Conservation (phyloP, 92 coral and sea anemone species). For the Umimayanthus chanpuru region DNA sequence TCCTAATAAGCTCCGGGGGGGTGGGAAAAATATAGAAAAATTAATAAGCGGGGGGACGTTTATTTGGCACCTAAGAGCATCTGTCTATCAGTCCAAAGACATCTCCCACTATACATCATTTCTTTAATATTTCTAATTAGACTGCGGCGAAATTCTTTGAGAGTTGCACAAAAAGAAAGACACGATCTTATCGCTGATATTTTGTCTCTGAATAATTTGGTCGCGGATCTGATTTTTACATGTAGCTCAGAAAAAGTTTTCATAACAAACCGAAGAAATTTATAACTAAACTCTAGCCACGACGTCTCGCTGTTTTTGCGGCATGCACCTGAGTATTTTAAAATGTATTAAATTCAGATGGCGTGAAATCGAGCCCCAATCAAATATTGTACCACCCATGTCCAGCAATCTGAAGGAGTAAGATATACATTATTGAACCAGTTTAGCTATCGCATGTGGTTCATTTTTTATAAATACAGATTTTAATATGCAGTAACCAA, state of each 20-base stretch:
- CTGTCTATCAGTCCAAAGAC: neutral
- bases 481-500: neutral
- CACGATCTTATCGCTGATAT: too few relatives aligned
- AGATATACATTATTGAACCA: constrained; percentile 1
- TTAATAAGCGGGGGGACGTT: too few relatives aligned
- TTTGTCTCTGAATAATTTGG: neutral
- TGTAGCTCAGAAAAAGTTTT: neutral
- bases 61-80: too few relatives aligned
- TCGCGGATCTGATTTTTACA: too few relatives aligned
- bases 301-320: constrained; percentile 15
- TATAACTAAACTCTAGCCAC: neutral
- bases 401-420: neutral
- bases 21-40: too few relatives aligned
- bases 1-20: too few relatives aligned
- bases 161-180: neutral
- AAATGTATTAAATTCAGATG: neutral
- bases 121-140: constrained; percentile 10
- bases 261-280: neutral
- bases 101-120: constrained; percentile 4
- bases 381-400: constrained; percentile 1
- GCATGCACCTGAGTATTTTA: neutral
- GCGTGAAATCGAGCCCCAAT: constrained; percentile 6
- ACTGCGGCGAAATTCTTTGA: neutral
- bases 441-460: neutral
- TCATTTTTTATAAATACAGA: neutral